phyloP scores from a whole-genome alignment of 2,888 invertebrate genomes.

The Harpalus rubripes region DNA sequence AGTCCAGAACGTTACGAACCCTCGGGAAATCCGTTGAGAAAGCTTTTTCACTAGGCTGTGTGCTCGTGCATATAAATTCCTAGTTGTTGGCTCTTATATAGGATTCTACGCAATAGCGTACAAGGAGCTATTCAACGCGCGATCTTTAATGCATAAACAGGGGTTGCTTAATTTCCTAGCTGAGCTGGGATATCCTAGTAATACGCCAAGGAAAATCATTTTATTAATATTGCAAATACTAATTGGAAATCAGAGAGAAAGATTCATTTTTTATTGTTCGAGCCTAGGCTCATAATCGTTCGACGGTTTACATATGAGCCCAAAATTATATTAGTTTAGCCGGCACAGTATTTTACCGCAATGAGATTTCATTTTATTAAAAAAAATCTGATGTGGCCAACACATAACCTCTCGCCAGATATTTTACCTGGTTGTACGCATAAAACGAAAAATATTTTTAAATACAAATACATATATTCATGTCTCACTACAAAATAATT shows the following conservation, averaged over 20 bases:
- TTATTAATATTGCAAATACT: not conserved
- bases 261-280: too few relatives aligned
- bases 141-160: conserved; percentile 59
- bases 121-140: conserved; percentile 12
- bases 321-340: too few relatives aligned
- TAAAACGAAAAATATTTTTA: too few relatives aligned
- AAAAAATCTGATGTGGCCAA: too few relatives aligned
- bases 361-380: too few relatives aligned
- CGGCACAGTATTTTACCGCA: too few relatives aligned
- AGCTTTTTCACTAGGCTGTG: conserved; percentile 56
- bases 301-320: too few relatives aligned
- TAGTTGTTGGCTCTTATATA: conserved; percentile 41
- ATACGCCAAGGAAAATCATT: not conserved
- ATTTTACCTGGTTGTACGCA: too few relatives aligned
- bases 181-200: not conserved
- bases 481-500: too few relatives aligned
- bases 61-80: conserved; percentile 62
- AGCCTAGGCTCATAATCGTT: too few relatives aligned
- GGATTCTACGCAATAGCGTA: conserved; percentile 2
- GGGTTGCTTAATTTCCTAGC: not conserved
- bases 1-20: conserved; percentile 19
- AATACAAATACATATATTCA: too few relatives aligned
- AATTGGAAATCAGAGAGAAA: not conserved
- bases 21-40: conserved; percentile 62
- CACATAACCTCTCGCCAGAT: too few relatives aligned